These are phyloP conservation scores for Romanomermis culicivorax DNA, from an alignment of 2,888 invertebrate species.

Conservation along the genomic window DNA sequence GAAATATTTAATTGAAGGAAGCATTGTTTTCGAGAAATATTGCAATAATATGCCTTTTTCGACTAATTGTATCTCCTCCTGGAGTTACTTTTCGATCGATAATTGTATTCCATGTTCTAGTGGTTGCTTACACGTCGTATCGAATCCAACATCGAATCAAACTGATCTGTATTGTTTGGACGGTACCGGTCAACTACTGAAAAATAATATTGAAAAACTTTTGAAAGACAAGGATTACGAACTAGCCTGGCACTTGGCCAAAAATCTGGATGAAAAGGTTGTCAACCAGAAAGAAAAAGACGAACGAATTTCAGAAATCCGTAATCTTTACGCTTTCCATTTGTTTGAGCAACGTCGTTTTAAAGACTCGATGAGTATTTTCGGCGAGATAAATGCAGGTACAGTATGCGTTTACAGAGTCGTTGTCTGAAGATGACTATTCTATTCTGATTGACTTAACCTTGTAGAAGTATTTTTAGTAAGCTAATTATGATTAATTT, in stretches of 20 bases:
- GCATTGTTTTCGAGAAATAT: too few relatives aligned
- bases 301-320: constrained; percentile 42
- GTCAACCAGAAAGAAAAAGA: constrained; percentile 15
- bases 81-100: too few relatives aligned
- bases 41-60: too few relatives aligned
- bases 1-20: too few relatives aligned
- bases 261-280: constrained; percentile 12
- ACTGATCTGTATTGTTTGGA: constrained; percentile 50
- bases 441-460: too few relatives aligned
- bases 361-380: constrained; percentile 70
- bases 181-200: constrained; percentile 44
- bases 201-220: constrained; percentile 58
- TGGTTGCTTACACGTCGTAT: constrained; percentile 12
- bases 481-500: too few relatives aligned
- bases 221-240: constrained; percentile 77
- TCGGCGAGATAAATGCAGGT: constrained; percentile 59
- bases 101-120: neutral
- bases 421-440: too few relatives aligned
- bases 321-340: constrained; percentile 68
- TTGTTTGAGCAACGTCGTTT: constrained; percentile 71
- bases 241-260: constrained; percentile 41
- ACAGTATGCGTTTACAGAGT: constrained; percentile 11
- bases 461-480: neutral
- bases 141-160: constrained; percentile 13
- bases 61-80: too few relatives aligned